phyloP scores from a whole-genome alignment of 2,113 vertebrate genomes.

The Hippocampus comes region DNA sequence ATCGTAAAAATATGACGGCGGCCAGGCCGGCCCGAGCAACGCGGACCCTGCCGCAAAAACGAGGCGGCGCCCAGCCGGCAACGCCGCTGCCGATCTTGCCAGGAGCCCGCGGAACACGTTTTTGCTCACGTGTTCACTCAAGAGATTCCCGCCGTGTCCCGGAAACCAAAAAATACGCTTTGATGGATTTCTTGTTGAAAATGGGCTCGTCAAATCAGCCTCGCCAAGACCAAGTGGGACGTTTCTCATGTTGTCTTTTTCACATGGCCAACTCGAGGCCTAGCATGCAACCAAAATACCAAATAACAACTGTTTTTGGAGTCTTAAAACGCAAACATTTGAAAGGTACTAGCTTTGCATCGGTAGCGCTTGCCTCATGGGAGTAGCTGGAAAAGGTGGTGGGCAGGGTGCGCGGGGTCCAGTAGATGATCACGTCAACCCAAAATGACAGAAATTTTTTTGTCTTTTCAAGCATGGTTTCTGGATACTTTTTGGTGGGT shows the following conservation, averaged over 20 bases:
- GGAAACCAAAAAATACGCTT: neutral
- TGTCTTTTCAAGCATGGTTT: neutral
- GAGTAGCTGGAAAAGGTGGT: too few species aligned
- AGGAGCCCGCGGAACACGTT: neutral
- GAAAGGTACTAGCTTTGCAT: too few species aligned
- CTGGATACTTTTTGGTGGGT: neutral
- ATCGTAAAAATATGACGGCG: constrained; percentile 79
- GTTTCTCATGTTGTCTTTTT: too few species aligned
- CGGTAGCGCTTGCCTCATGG: too few species aligned
- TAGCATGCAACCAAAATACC: neutral
- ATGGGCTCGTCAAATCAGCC: too few species aligned
- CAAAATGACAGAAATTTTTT: neutral
- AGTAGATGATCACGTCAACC: too few species aligned
- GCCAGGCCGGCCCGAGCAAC: constrained; percentile 65
- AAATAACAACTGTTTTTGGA: neutral
- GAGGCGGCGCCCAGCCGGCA: constrained; percentile 24
- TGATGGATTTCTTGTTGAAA: too few species aligned
- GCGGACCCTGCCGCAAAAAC: constrained; percentile 67
- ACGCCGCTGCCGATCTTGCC: neutral
- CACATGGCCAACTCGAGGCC: too few species aligned
- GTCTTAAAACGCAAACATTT: too few species aligned
- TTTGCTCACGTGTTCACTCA: too few species aligned
- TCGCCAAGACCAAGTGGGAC: too few species aligned
- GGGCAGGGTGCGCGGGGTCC: too few species aligned
- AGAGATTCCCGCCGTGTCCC: neutral